Evolutionary conservation across 2,113 vertebrate species (phyloP), one percentile per base, ranked within the genome.

Genomic region (Gymnocephalus cernua): DNA sequence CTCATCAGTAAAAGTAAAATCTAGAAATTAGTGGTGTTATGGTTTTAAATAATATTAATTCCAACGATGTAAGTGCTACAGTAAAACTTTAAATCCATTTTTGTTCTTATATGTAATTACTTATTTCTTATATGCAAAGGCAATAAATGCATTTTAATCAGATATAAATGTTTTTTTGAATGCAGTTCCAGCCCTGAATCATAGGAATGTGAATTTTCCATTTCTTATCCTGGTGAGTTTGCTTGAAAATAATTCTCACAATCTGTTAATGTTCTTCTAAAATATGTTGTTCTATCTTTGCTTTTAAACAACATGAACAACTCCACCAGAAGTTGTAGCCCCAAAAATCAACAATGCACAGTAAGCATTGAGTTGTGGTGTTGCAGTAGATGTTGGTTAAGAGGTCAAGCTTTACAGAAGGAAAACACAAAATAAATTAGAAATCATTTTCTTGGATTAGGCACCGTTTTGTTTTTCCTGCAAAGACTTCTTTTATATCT

Each of bases 401-500:
- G 67, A 79, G 29, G 71, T 83, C 66, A 56, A 48, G 41, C 68
- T 70, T 58, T 73, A 13, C 35, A 74, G 9, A 70, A 50, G 63
- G 8, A 19, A 8, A 45, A 44, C 41, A 67, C 14, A 59, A 71
- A 58, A 44, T 0, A 68, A 71, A 10, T 41, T 87, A 79, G 18
- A 76, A 73, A 15, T 63, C 13, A 47, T 74, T 72, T 38, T 35
- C 59, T 77, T 56, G 21, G 25, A 77, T 76, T 72, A 63, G 35
- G 12, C 41, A 67, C 4, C 4, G 8, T 80, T 90, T 84, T 86
- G 64, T 86, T 82, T 78, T 38, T 16, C 6, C 5, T 51, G 9
- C 54, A 65, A 77, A 76, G 72, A 54, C 47, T 75, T 54, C 73
- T 53, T 80, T 78, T 61, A 73, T 82, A 58, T 86, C 72, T 38